Percentiles rank a stretch among this genome's conserved stretches.
phyloP scores from a whole-genome alignment of 2,797 vertebrate species.

The Diceros bicornis region DNA sequence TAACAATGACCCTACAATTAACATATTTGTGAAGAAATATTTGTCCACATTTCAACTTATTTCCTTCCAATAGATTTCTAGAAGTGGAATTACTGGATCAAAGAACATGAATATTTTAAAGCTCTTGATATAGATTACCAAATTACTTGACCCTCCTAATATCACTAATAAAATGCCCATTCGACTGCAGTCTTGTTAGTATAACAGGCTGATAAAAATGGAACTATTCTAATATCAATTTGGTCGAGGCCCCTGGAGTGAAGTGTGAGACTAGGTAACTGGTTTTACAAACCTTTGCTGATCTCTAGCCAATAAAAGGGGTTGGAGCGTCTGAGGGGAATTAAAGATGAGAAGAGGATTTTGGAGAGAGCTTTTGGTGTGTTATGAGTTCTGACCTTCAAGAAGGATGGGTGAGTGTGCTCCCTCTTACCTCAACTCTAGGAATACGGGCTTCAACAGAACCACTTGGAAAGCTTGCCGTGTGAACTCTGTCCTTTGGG shows the following conservation, averaged over 20 bases:
- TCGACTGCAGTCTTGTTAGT: neutral
- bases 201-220: slow-evolving; percentile 15
- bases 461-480: neutral
- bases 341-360: neutral
- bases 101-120: neutral
- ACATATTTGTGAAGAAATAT: neutral
- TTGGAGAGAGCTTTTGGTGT: neutral
- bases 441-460: neutral
- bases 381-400: neutral
- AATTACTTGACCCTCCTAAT: neutral
- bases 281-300: neutral
- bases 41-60: neutral
- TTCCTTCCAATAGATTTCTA: neutral
- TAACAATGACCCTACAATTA: neutral
- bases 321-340: neutral
- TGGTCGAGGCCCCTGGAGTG: neutral
- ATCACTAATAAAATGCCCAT: neutral
- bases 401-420: neutral
- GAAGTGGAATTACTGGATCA: neutral
- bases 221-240: neutral
- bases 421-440: neutral
- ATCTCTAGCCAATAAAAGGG: neutral
- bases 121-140: neutral
- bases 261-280: neutral
- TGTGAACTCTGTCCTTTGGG: neutral